Base-by-base conservation (phyloP, 2,797 vertebrate species). In the Helicolenus hilgendorfi region DNA sequence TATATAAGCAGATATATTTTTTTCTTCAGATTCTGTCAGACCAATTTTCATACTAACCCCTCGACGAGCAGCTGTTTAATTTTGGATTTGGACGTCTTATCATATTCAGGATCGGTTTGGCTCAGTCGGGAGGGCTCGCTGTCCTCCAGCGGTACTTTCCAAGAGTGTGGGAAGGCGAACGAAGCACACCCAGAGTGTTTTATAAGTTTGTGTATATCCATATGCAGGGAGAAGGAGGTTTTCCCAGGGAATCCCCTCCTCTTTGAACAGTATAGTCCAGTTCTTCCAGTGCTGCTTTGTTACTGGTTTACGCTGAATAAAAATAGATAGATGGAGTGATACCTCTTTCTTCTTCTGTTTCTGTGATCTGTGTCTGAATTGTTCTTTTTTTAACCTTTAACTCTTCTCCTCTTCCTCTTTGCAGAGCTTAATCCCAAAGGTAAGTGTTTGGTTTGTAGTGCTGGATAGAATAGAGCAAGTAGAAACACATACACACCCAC, bases 401-500 rank as follows among this genome's bases (percentile, higher is more conserved):
- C 58, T 83, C 56, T 86, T 73, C 79, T 90, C 49, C 53, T 91
- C 71, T 87, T 87, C 77, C 81, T 90, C 83, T 80, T 80, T 79
- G 77, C 95, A 97, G 97, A 97, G 73, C 93, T 97, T 53, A 98
- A 97, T 79, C 97, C 97, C 24, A 91, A 87, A 95, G 97, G 97
- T 97, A 95, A 97, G 97, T 95, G 79, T 76, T 38, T 64, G 71
- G 49, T 35, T 77, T 4, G 60, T 73, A 86, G 86, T 76, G 27
- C 1, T 79, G 58, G 29, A 10, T 90, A 93, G 88, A 90, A 8
- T 92, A 94, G 89, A 88, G 20, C 18, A n/a, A 70, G 68, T 84
- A 86, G 84, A 77, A 35, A 72, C 60, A 76, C 13, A 65, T 36
- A 63, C 36, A 74, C 45, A 53, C 58, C 55, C 41, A 35, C 38